Conservation (phyloP, 2,797 vertebrate genomes). For the Chlorospingus semifuscus region DNA sequence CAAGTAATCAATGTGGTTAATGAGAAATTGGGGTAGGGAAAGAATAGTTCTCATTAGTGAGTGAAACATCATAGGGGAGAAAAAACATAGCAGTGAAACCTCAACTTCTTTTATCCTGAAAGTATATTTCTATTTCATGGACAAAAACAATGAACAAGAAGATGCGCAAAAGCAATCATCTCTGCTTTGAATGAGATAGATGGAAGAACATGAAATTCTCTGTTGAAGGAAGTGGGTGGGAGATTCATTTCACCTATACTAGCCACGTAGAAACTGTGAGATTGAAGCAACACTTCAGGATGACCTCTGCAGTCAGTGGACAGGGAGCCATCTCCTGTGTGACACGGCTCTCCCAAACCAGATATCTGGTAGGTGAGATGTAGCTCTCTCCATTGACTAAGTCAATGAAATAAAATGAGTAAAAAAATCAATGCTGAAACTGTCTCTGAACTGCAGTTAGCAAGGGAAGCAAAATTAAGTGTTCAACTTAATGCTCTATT, state of each 20-base stretch:
- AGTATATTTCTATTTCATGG: not conserved
- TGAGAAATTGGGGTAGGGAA: not conserved
- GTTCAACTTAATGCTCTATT: not conserved
- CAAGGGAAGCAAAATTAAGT: slow-evolving; percentile 27
- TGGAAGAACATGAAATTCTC: not conserved
- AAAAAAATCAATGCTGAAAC: not conserved
- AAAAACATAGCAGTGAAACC: not conserved
- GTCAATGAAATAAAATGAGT: not conserved
- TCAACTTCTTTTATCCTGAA: not conserved
- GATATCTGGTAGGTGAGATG: not conserved
- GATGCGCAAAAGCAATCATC: not conserved
- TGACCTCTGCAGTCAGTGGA: not conserved
- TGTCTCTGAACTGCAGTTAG: slow-evolving; percentile 4
- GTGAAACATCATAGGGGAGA: not conserved
- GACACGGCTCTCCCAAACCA: not conserved
- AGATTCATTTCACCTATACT: not conserved
- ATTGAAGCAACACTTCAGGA: not conserved
- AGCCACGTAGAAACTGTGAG: not conserved
- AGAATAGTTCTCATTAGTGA: not conserved
- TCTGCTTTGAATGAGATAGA: not conserved
- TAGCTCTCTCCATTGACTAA: not conserved
- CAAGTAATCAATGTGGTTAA: not conserved
- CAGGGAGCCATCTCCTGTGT: not conserved
- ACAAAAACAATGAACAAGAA: not conserved
- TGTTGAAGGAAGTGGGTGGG: not conserved